Evolutionary conservation across 2,113 vertebrate genomes (phyloP), one percentile per base, ranked within the genome.

Genomic region (Psophia crepitans): DNA sequence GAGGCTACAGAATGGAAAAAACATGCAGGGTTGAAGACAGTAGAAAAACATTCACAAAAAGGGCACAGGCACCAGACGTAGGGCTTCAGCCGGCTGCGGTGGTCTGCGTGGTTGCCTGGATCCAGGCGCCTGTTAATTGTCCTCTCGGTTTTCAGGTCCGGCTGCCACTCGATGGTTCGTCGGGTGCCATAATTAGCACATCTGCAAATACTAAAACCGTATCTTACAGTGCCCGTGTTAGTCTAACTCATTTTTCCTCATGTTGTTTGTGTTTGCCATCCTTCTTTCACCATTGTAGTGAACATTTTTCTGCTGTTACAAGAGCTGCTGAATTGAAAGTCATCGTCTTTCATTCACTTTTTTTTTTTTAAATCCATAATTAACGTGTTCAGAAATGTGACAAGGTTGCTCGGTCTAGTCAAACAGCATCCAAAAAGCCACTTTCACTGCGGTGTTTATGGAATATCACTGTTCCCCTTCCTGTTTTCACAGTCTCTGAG

Each of bases 1-100:
- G 93, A 96, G 94, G 92, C 95, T 94, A 43, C 83, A 93, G 4
- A 51, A 71, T 93, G 95, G 97, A 89, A 95, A 94, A 88, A 96
- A 91, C 84, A 81, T 8, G 61, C 53, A 39, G 89, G 77, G 77
- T 17, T 69, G 81, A 79, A 76, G 88, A 28, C 17, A 44, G 88
- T 11, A 93, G 86, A 23, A 87, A 93, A 94, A 57, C 61, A 91
- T 22, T 3, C 46, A 28, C 5, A 2, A 4, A 49, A 90, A 95
- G 96, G 89, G 71, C 90, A 27, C 26, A 9, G 68, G 86, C 75
- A 41, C n/a, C 81, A 73, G 64, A 44, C 18, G 6, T 4, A 8
- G 84, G 85, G 6, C 11, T 58, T 44, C 21, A 2, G 49, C 54
- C 21, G 37, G 32, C 56, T 24, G 39, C 5, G 37, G 41, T 10